Evolutionary conservation across 2,888 invertebrate genomes (phyloP).

Genomic region (Pseudococcus longispinus): DNA sequence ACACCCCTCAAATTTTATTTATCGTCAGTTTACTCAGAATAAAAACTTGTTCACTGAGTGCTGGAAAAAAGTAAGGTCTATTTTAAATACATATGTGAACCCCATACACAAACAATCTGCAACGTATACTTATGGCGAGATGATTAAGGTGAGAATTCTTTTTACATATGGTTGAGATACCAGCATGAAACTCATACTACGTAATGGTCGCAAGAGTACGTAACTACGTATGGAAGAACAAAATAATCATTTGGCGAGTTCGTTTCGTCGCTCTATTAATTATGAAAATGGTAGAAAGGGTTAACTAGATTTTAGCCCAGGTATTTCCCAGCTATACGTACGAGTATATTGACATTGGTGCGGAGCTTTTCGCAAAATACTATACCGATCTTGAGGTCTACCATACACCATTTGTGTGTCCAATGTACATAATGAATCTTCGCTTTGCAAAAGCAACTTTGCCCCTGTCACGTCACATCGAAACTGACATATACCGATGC

Average conservation of each 20-base stretch:
- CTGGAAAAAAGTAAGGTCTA: background rate
- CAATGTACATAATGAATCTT: slow-evolving; percentile 8
- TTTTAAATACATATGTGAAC: background rate
- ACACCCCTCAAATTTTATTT: slow-evolving; percentile 52
- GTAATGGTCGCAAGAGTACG: background rate
- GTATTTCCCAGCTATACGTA: background rate
- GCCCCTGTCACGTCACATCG: slow-evolving; percentile 25
- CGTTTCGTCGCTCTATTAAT: background rate
- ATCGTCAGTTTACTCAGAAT: slow-evolving; percentile 32
- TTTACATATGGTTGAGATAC: background rate
- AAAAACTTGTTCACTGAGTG: background rate
- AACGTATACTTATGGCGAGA: background rate
- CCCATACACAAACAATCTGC: background rate
- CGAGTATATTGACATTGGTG: background rate
- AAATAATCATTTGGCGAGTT: background rate
- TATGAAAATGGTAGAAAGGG: slow-evolving; percentile 22
- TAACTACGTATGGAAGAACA: background rate
- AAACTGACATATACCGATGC: background rate
- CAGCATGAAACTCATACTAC: background rate
- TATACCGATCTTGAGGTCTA: slow-evolving; percentile 1
- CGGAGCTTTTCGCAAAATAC: background rate
- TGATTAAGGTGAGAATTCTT: background rate
- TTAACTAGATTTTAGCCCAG: background rate
- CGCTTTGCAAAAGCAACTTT: slow-evolving; percentile 23
- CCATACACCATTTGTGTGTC: slow-evolving; percentile 8